Evolutionary conservation across 2,113 vertebrate species (phyloP).

Genomic region (Odocoileus hemionus): DNA sequence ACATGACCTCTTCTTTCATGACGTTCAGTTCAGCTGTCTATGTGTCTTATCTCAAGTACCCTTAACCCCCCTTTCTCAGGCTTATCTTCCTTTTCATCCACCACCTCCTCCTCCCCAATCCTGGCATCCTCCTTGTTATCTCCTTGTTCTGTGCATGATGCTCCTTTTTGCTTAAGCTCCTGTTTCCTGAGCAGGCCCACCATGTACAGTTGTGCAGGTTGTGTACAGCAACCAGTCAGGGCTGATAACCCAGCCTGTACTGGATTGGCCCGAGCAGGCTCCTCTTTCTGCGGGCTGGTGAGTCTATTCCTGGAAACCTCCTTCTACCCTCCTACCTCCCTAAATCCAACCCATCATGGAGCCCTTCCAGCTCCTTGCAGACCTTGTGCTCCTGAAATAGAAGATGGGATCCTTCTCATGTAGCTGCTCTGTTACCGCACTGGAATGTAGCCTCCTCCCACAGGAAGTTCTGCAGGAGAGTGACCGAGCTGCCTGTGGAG

Average conservation of each 20-base stretch:
- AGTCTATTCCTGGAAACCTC: not conserved
- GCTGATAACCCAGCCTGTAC: not conserved
- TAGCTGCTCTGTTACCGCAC: not conserved
- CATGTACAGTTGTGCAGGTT: not conserved
- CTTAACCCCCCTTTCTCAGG: not conserved
- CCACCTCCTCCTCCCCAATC: fast-evolving
- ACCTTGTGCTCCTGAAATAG: not conserved
- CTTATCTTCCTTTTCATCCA: not conserved
- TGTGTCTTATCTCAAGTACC: not conserved
- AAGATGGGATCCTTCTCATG: fast-evolving
- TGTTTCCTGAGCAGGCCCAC: not conserved
- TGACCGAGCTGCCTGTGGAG: not conserved
- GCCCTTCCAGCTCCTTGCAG: not conserved
- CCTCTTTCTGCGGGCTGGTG: not conserved
- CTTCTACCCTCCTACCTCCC: not conserved
- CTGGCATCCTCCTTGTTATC: not conserved
- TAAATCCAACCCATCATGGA: not conserved
- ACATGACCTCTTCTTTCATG: not conserved
- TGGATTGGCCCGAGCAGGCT: too few relatives aligned
- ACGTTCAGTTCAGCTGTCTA: not conserved
- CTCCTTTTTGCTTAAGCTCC: not conserved
- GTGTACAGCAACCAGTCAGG: not conserved
- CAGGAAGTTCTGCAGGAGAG: not conserved
- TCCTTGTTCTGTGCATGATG: not conserved
- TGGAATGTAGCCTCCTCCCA: not conserved